Evolutionary conservation across 2,113 vertebrate genomes (phyloP).

Genomic region (Chrysochloris asiatica): DNA sequence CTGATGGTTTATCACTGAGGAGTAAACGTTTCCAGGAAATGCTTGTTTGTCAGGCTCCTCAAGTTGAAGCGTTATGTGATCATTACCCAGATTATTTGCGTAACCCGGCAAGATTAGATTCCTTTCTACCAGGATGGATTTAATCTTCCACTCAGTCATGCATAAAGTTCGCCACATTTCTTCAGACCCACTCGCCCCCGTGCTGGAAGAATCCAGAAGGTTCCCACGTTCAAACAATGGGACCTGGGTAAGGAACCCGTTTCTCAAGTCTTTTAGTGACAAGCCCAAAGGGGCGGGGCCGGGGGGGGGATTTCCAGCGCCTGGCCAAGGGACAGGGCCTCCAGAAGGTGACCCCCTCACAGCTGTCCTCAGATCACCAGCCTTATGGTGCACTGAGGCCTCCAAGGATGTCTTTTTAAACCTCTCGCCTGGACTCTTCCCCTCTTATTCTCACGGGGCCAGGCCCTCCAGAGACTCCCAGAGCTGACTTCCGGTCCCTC

Average conservation of each 20-base stretch:
- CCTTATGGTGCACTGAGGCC: no score
- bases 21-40: neutral
- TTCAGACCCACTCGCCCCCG: neutral
- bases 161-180: fast-evolving
- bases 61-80: fast-evolving
- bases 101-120: neutral
- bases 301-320: no score
- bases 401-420: fast-evolving
- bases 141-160: neutral
- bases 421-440: neutral
- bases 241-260: fast-evolving
- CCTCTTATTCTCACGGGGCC: neutral
- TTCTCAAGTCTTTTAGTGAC: neutral
- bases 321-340: fast-evolving
- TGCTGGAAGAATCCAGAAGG: neutral
- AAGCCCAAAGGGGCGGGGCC: neutral
- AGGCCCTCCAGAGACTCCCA: neutral
- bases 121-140: neutral
- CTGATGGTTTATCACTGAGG: fast-evolving
- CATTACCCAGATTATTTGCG: fast-evolving
- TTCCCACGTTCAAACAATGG: neutral
- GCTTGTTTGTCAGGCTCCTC: fast-evolving
- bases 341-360: no score
- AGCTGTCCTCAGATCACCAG: no score
- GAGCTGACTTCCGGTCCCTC: neutral